Evolutionary conservation across 2,797 vertebrate species (phyloP).

Genomic region (Halcyon badia): DNA sequence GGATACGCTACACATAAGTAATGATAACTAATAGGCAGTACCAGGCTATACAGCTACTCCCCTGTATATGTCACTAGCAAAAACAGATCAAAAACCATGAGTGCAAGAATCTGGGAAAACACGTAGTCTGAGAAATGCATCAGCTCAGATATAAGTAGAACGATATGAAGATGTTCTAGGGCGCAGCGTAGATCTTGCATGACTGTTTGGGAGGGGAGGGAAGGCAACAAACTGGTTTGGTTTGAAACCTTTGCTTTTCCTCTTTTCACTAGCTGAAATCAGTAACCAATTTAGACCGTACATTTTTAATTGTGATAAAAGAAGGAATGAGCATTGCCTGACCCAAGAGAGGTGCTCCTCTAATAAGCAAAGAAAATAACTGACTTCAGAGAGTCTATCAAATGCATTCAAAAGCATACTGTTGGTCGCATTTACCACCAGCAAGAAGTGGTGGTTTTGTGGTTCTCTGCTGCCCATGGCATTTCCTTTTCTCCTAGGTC

Average conservation of each 20-base stretch:
- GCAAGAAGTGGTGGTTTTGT: not conserved
- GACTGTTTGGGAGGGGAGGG: not conserved
- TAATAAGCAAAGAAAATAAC: not conserved
- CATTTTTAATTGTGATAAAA: not conserved
- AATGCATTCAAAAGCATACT: not conserved
- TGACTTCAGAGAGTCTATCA: not conserved
- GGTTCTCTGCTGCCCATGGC: not conserved
- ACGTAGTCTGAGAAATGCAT: not conserved
- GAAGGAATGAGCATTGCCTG: not conserved
- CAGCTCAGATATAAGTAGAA: not conserved
- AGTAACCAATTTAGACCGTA: not conserved
- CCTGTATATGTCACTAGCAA: not conserved
- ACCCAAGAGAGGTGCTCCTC: not conserved
- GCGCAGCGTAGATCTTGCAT: not conserved
- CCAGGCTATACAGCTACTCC: not conserved
- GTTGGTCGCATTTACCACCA: not conserved
- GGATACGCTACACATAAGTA: rapidly evolving
- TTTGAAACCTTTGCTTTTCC: not conserved
- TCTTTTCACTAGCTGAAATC: not conserved
- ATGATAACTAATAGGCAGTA: not conserved
- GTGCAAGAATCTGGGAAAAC: not conserved
- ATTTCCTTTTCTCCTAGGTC: not conserved
- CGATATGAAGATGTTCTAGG: not conserved
- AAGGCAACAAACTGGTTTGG: not conserved
- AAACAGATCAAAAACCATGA: not conserved